Evolutionary conservation across 2,113 vertebrate genomes (phyloP).

Genomic region (Steatornis caripensis): DNA sequence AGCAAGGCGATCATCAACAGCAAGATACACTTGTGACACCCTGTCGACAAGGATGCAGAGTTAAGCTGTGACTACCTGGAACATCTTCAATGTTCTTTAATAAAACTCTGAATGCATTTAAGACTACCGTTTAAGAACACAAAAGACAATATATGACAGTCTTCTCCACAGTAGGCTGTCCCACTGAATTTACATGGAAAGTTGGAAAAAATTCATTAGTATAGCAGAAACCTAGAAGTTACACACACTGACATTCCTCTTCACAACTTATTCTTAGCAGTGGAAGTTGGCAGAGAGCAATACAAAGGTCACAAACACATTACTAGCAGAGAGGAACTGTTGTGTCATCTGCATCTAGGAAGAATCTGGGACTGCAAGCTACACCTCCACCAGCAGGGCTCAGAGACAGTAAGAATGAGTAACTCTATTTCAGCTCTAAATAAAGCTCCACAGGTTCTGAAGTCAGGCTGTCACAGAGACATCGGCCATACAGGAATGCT

Average conservation of each 20-base stretch:
- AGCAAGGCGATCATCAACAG: slow-evolving; percentile 95
- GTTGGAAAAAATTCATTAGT: not conserved
- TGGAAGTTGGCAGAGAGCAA: not conserved
- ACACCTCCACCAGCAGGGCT: not conserved
- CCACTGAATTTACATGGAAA: not conserved
- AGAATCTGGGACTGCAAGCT: not conserved
- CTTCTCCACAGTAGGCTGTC: not conserved
- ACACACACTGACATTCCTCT: not conserved
- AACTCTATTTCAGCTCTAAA: not conserved
- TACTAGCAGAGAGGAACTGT: not conserved
- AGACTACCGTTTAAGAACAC: not conserved
- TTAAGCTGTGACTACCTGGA: not conserved
- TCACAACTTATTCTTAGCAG: not conserved
- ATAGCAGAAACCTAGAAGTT: not conserved
- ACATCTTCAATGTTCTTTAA: not conserved
- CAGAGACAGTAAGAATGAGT: not conserved
- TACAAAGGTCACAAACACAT: not conserved
- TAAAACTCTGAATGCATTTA: not conserved
- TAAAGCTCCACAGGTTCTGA: not conserved
- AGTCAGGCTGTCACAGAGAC: not conserved
- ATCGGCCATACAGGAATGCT: not conserved
- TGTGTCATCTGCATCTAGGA: not conserved
- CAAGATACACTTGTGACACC: slow-evolving; percentile 89
- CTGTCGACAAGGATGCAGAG: slow-evolving; percentile 52
- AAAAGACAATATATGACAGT: not conserved